Evolutionary conservation across 2,888 invertebrate genomes (phyloP).

Genomic region (Meloe dianella): DNA sequence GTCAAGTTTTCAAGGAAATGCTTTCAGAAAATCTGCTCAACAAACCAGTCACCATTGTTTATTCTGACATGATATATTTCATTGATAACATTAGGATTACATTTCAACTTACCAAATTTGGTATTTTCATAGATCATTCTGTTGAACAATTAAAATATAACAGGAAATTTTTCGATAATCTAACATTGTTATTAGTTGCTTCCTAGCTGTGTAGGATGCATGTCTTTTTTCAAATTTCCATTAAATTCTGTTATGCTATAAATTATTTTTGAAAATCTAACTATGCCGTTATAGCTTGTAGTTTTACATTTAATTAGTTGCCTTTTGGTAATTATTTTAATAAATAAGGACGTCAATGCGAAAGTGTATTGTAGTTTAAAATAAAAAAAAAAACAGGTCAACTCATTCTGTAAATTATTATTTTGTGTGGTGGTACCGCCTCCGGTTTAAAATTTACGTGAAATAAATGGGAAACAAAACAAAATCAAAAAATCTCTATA

Average conservation of each 20-base stretch:
- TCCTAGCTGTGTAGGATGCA: neutral
- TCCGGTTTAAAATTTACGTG: neutral
- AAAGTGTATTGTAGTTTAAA: neutral
- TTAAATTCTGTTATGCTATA: neutral
- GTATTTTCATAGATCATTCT: conserved; percentile 9
- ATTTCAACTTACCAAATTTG: conserved; percentile 6
- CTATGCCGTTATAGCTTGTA: neutral
- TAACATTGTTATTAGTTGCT: neutral
- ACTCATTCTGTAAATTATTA: neutral
- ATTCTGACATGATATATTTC: conserved; percentile 7
- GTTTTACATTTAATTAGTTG: neutral
- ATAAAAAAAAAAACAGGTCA: too few relatives aligned
- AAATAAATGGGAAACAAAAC: neutral
- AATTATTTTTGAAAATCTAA: neutral
- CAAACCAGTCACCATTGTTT: conserved; percentile 12
- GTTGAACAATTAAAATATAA: neutral
- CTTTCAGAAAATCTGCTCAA: conserved; percentile 6
- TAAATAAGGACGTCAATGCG: neutral
- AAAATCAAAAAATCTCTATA: neutral
- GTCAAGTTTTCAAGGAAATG: conserved; percentile 5
- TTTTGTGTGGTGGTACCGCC: neutral
- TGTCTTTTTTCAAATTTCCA: neutral
- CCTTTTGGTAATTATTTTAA: neutral
- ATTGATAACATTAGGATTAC: conserved; percentile 6
- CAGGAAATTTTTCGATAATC: neutral